phyloP scores from a whole-genome alignment of 2,797 vertebrate genomes.

The Poeciliopsis infans region DNA sequence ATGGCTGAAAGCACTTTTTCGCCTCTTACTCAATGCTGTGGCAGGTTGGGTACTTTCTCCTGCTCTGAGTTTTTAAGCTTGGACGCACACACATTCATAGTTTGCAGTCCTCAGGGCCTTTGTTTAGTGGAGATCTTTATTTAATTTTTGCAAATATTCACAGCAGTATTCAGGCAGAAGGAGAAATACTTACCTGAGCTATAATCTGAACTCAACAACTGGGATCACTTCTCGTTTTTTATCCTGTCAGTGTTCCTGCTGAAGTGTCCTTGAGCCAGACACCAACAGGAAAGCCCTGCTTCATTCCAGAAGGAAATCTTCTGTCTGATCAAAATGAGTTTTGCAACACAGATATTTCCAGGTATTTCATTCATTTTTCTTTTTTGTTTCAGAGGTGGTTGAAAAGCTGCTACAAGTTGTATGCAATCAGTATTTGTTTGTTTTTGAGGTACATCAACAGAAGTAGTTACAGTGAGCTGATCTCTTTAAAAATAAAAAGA shows the following conservation, averaged over 20 bases:
- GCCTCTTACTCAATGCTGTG: conserved; percentile 53
- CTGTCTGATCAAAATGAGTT: neutral
- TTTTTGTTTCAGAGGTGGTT: conserved; percentile 4
- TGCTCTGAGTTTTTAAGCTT: conserved; percentile 50
- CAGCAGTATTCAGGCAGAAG: neutral
- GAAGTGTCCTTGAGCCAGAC: conserved; percentile 63
- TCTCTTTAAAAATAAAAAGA: conserved; percentile 14
- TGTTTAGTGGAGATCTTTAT: conserved; percentile 38
- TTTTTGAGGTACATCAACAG: neutral
- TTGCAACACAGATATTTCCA: neutral
- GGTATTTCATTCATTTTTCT: neutral
- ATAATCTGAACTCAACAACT: conserved; percentile 22
- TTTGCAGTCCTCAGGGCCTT: conserved; percentile 38
- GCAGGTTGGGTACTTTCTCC: conserved; percentile 34
- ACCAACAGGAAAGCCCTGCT: conserved; percentile 14
- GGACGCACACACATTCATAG: conserved; percentile 15
- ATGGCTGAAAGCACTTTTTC: conserved; percentile 58
- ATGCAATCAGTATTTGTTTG: conserved; percentile 29
- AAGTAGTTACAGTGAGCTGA: conserved; percentile 31
- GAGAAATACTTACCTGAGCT: neutral
- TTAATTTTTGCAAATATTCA: conserved; percentile 3
- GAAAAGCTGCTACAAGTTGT: conserved; percentile 31
- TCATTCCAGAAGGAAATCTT: conserved; percentile 4
- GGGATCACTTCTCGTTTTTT: conserved; percentile 21
- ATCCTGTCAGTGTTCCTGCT: conserved; percentile 17